These are phyloP conservation scores for Triplophysa siluroides DNA, from an alignment of 2,113 vertebrate genomes.

Conservation along the genomic window DNA sequence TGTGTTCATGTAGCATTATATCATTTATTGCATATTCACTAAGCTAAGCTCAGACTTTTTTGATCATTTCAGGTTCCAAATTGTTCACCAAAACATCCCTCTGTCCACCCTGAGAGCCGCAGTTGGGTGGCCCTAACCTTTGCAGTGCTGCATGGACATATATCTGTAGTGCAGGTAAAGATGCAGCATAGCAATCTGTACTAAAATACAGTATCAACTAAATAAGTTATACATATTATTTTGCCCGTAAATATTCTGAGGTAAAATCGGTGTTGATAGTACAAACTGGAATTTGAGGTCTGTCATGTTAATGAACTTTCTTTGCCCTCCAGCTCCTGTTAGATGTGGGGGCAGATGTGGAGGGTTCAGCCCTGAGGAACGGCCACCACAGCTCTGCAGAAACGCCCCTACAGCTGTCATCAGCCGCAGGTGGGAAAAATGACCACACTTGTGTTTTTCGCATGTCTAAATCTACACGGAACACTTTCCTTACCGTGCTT, in stretches of 20 bases:
- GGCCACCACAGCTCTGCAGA: constrained; percentile 83
- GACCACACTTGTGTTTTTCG: background rate
- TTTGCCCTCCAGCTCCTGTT: constrained; percentile 80
- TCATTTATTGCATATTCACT: background rate
- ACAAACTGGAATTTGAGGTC: background rate
- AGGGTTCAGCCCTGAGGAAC: constrained; percentile 79
- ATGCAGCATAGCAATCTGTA: background rate
- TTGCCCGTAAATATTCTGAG: constrained; percentile 18
- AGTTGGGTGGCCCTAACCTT: constrained; percentile 90
- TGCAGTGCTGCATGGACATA: constrained; percentile 84
- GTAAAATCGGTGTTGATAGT: constrained; percentile 32
- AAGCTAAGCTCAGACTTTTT: background rate
- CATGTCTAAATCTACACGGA: background rate
- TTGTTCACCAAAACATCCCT: constrained; percentile 78
- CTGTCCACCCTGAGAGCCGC: constrained; percentile 85
- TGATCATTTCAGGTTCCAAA: constrained; percentile 78
- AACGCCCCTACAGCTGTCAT: constrained; percentile 91
- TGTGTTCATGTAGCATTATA: background rate
- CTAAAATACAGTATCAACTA: background rate
- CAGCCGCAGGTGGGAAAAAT: constrained; percentile 82
- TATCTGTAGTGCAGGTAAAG: constrained; percentile 86
- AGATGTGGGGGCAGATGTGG: constrained; percentile 90
- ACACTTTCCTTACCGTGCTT: too few relatives aligned
- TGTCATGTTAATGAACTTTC: constrained; percentile 3
- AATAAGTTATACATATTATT: background rate